These are phyloP conservation scores for Eugnorisma glareosa DNA, from an alignment of 2,888 invertebrate species.

Conservation along the genomic window DNA sequence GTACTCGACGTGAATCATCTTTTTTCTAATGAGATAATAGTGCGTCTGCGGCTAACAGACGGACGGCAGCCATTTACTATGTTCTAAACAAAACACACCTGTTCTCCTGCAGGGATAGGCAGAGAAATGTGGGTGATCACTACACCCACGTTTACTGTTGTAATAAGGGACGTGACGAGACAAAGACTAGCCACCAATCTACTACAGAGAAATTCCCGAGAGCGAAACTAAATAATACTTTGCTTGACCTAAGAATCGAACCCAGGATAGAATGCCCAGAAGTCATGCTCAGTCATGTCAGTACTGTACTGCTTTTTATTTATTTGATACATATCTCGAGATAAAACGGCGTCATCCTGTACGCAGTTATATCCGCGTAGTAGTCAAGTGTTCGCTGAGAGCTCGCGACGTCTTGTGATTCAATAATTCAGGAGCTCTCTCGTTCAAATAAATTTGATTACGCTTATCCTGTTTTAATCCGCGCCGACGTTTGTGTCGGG, in stretches of 20 bases:
- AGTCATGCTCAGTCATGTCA: not conserved
- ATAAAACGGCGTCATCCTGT: not conserved
- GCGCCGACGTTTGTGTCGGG: conserved; percentile 47
- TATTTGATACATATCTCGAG: not conserved
- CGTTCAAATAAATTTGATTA: conserved; percentile 67
- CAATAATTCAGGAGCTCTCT: conserved; percentile 65
- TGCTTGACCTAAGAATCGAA: not conserved
- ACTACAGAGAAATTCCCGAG: not conserved
- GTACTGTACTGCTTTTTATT: not conserved
- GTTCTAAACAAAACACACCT: not conserved
- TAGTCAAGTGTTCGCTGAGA: not conserved
- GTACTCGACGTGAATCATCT: conserved; percentile 38
- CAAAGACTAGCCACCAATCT: too few species aligned
- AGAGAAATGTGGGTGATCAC: not conserved
- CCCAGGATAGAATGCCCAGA: too few species aligned
- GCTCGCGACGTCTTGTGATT: conserved; percentile 47
- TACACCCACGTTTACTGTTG: not conserved
- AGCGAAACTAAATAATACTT: not conserved
- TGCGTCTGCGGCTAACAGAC: conserved; percentile 21
- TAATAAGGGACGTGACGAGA: too few species aligned
- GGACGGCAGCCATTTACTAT: conserved; percentile 14
- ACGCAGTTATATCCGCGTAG: not conserved
- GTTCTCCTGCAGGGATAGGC: not conserved
- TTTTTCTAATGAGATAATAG: conserved; percentile 47
- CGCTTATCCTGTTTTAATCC: conserved; percentile 65